phyloP scores from a whole-genome alignment of 92 coral and sea anemone genomes.

The Zoanthus sansibaricus region DNA sequence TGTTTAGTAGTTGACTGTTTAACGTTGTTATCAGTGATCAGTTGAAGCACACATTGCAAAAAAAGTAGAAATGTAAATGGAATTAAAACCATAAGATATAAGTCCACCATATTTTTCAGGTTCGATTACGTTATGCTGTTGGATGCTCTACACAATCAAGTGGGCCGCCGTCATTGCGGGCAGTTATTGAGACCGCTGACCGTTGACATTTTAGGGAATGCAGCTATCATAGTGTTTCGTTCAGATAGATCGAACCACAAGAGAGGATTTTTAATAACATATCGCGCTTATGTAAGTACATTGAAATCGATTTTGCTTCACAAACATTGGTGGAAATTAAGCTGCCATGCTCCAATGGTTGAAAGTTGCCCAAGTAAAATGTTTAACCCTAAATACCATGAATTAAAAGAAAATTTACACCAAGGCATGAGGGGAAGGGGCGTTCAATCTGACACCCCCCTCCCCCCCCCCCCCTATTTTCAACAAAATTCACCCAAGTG shows the following conservation, averaged over 20 bases:
- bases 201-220: slow-evolving; percentile 70
- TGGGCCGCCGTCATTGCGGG: slow-evolving; percentile 74
- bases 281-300: slow-evolving; percentile 57
- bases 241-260: slow-evolving; percentile 69
- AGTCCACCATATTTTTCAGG: slow-evolving; percentile 31
- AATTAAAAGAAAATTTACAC: no score
- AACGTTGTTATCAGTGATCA: no score
- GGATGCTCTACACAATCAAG: slow-evolving; percentile 76
- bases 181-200: slow-evolving; percentile 45
- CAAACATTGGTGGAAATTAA: neutral
- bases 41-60: no score
- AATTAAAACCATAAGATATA: no score
- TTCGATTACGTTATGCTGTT: slow-evolving; percentile 77
- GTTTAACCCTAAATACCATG: no score
- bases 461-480: no score
- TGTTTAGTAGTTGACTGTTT: no score
- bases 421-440: no score
- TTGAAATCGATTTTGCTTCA: neutral
- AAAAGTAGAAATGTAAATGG: no score
- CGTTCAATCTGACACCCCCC: no score
- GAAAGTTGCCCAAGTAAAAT: no score
- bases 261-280: slow-evolving; percentile 63
- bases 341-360: neutral
- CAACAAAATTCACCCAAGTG: no score
- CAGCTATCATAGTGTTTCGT: slow-evolving; percentile 62